Base-by-base conservation (phyloP, 1,140 invertebrate genomes). In the Venturia canescens region DNA sequence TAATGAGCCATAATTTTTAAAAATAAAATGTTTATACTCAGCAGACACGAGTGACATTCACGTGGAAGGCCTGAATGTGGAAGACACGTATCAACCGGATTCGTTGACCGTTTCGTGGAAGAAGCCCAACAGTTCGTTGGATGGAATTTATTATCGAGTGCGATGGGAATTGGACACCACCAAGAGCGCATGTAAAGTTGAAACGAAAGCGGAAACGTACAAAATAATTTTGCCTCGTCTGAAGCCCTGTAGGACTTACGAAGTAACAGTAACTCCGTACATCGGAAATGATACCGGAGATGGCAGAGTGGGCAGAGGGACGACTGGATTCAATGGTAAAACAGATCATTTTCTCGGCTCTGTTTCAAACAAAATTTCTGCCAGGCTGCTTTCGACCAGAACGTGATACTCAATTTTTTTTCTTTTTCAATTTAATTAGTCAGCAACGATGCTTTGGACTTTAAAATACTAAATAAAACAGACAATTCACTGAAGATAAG, bases 211-310 rank as follows among this genome's bases (percentile, higher is more conserved):
- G 60, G 16, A 2, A 16, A 23, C 15, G 13, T 50, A 79, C 31
- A 57, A 57, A 16, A 80, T 82, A 29, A 76, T 50, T 3, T 71
- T 82, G 31, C 76, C 60, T 21, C 21, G 63, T 38, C 75, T 88
- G 34, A 66, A 70, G 5, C 67, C 84, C 0, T 88, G 87, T 26
- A 87, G 72, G 6, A 38, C 3, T 15, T 88, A 86, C 27, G 75
- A 18, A 0, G 82, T 88, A 66, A 79, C 11, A 2, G 83, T 88
- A 18, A 81, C 31, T 23, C 57, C 81, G 0, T 38, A 23, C 11
- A 48, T n/a, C 21, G 48, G 31, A 26, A 6, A 0, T 3, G 34
- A 5, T 16, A 34, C 1, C n/a, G 77, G 80, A 38, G 15, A 38
- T n/a, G 21, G 69, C 7, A 78, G 27, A 34, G 53, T 67, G 15